phyloP scores from a whole-genome alignment of 1,140 invertebrate genomes.

The Heterodera carotae region DNA sequence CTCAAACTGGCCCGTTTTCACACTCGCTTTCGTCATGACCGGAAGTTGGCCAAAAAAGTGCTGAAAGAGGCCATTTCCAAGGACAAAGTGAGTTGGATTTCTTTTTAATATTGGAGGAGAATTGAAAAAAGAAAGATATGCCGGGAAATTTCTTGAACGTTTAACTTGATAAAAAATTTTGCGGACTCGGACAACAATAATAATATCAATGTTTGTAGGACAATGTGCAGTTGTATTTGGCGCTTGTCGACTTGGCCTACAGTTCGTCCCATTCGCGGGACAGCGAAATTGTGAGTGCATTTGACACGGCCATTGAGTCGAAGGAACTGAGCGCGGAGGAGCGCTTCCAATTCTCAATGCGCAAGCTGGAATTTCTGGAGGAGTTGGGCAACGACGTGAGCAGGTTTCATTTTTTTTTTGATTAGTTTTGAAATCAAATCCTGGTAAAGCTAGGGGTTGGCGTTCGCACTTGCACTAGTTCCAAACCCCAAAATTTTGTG shows the following conservation, averaged over 20 bases:
- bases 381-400: conserved; percentile 68
- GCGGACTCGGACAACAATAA: too few species aligned
- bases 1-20: conserved; percentile 56
- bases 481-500: too few species aligned
- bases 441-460: too few species aligned
- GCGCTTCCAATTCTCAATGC: conserved; percentile 82
- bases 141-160: not conserved
- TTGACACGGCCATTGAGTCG: conserved; percentile 74
- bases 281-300: conserved; percentile 74
- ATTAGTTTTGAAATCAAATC: too few species aligned
- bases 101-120: not conserved
- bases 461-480: too few species aligned
- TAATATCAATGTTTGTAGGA: conserved; percentile 52
- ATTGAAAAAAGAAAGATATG: not conserved
- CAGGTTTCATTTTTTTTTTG: conserved; percentile 56
- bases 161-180: not conserved
- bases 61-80: conserved; percentile 78
- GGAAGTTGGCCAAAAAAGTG: conserved; percentile 75
- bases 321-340: conserved; percentile 76
- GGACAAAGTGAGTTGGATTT: conserved; percentile 46
- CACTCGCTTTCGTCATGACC: conserved; percentile 52
- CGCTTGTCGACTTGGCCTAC: conserved; percentile 80
- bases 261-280: conserved; percentile 53
- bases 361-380: conserved; percentile 82
- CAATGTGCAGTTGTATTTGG: conserved; percentile 78